phyloP scores from a whole-genome alignment of 2,113 vertebrate genomes.

The Perca flavescens region DNA sequence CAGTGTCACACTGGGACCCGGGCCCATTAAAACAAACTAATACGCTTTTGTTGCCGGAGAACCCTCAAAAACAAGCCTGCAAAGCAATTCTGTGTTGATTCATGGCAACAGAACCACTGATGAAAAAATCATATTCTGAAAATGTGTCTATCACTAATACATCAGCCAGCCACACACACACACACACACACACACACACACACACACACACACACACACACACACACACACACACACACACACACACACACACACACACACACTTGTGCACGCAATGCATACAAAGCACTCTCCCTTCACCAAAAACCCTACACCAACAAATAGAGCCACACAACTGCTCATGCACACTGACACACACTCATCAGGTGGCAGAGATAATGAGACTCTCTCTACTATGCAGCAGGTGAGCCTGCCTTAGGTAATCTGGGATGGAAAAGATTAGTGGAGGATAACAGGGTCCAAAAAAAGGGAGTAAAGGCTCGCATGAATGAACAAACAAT shows the following conservation, averaged over 20 bases:
- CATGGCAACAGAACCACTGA: slow-evolving; percentile 17
- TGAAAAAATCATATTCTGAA: slow-evolving; percentile 47
- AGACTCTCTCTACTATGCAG: slow-evolving; percentile 13
- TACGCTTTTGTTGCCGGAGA: slow-evolving; percentile 8
- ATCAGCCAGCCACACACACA: background rate
- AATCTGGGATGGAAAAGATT: slow-evolving; percentile 66
- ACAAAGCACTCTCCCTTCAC: background rate
- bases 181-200: slow-evolving; percentile 2
- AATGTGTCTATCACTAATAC: slow-evolving; percentile 1
- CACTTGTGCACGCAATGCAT: background rate
- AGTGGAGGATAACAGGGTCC: slow-evolving; percentile 43
- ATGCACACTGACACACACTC: slow-evolving; percentile 27
- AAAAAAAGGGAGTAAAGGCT: slow-evolving; percentile 43
- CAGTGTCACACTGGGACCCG: slow-evolving; percentile 29
- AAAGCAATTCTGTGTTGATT: slow-evolving; percentile 35
- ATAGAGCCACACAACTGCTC: slow-evolving; percentile 15
- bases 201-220: slow-evolving; percentile 9
- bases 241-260: background rate
- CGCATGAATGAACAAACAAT: slow-evolving; percentile 42
- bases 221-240: slow-evolving; percentile 1
- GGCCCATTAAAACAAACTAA: slow-evolving; percentile 50
- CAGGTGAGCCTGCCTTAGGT: slow-evolving; percentile 63
- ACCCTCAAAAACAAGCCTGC: slow-evolving; percentile 13
- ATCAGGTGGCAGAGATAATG: slow-evolving; percentile 37
- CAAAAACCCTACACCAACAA: background rate